Evolutionary conservation across 2,888 invertebrate species (phyloP), one percentile per base, ranked within the genome.

Genomic region (Acanthopleura granulata): DNA sequence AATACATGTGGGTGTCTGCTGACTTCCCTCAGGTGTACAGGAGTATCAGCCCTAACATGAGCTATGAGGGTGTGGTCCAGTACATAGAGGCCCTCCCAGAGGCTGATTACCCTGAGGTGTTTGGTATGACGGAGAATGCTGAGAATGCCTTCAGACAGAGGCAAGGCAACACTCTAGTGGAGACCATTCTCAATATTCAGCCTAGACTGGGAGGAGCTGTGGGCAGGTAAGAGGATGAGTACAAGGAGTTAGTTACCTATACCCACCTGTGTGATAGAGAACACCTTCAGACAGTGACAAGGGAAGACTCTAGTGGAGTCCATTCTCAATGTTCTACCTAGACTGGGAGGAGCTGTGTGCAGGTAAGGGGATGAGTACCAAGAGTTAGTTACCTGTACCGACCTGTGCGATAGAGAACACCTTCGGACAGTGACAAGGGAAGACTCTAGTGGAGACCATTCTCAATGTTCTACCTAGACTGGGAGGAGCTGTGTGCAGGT

Each of bases 71-170:
- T 74, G 85, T 87, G 49, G 69, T 50, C 14, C 11, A 49, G 4
- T 82, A 83, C 75, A 83, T 90, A 16, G 88, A 89, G 49, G 80
- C 82, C 1, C 81, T 90, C 49, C 90, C 90, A 0, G 82, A 83
- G 73, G 82, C 85, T 61, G 89, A 90, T 77, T 85, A 84, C 15
- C 88, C 89, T 0, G 87, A 88, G 72, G 78, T 90, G 75, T 90
- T 90, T 83, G 90, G 90, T 14, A 90, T 90, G 90, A 89, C 87
- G 62, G 84, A 84, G 57, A 89, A 88, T 80, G 89, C 90, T 0
- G 88, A 90, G 80, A 88, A 86, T 77, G 86, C 89, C 0, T 88
- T 85, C 78, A 82, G 88, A 71, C 88, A 88, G 80, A 76, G 80
- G 18, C 88, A 89, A 77, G 89, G 89, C 18, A 78, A 78, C 12